phyloP scores from a whole-genome alignment of 2,888 invertebrate species.

The Eulithis testata region DNA sequence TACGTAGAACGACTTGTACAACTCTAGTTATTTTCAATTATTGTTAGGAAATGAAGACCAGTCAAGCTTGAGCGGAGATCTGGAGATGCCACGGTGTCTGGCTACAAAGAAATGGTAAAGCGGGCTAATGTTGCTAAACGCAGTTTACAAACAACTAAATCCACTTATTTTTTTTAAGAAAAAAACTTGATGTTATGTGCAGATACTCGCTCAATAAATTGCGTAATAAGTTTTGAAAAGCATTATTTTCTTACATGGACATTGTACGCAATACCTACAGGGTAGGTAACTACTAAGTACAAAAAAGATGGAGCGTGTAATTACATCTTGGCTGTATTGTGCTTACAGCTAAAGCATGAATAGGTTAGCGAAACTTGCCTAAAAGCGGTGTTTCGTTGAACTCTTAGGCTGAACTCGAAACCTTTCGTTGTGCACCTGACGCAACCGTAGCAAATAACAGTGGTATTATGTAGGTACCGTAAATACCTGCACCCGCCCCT shows the following conservation, averaged over 20 bases:
- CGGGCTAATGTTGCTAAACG: not conserved
- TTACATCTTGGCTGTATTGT: slow-evolving; percentile 45
- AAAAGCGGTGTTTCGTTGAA: slow-evolving; percentile 34
- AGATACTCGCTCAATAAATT: slow-evolving; percentile 27
- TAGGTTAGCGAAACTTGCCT: slow-evolving; percentile 36
- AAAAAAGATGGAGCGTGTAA: slow-evolving; percentile 56
- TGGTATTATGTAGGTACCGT: slow-evolving; percentile 5
- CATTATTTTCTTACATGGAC: slow-evolving; percentile 45
- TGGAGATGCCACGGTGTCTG: slow-evolving; percentile 39
- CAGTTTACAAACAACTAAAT: not conserved
- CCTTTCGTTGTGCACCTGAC: slow-evolving; percentile 32
- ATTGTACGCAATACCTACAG: slow-evolving; percentile 27
- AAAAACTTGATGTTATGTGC: not conserved
- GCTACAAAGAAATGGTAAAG: slow-evolving; percentile 33
- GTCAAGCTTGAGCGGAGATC: slow-evolving; percentile 50
- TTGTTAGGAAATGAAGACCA: slow-evolving; percentile 50
- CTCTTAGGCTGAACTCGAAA: slow-evolving; percentile 28
- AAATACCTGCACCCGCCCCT: slow-evolving; percentile 16
- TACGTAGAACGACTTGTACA: no score
- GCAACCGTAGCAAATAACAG: slow-evolving; percentile 20
- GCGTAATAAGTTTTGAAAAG: slow-evolving; percentile 43
- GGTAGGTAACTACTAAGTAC: slow-evolving; percentile 31
- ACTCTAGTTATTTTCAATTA: slow-evolving; percentile 24
- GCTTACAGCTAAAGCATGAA: slow-evolving; percentile 29
- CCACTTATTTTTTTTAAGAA: not conserved